Base-by-base conservation (phyloP, 1,140 invertebrate genomes). In the Magallana angulata region DNA sequence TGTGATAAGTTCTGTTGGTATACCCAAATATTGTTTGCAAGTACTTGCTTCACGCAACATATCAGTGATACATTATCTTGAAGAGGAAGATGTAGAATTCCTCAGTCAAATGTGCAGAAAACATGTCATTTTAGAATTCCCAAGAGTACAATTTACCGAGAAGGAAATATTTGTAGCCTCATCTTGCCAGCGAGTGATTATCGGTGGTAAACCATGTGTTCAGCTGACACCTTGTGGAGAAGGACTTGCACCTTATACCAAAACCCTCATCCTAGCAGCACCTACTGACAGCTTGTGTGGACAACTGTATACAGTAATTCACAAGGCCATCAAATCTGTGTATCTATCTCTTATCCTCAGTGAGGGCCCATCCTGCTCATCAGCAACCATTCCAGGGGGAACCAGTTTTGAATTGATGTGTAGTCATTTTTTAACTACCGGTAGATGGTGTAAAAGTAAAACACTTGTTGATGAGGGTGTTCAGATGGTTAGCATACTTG, bases 11-110 rank as follows among this genome's bases (percentile, higher is more conserved):
- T 14, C 81, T 8, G 81, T 84, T 62, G 30, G 82, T 57, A 56
- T 89, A 14, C 85, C 88, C 8, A 85, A 89, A 24, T 68, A 80
- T 71, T 60, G 80, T 81, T 57, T 83, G 18, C 30, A 83, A n/a
- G 14, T 86, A 14, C 86, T 89, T 5, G 30, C 57, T 48, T 58
- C 64, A 1, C 16, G 48, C 12, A 59, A 57, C 16, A 86, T 89
- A 48, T 84, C 57, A 56, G 60, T 86, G 8, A 30, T 89, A 59
- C 85, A 80, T n/a, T 89, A 57, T 80, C 85, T 89, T 7, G 48
- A 59, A 7, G 85, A 86, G 8, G 88, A 89, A 68, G 88, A 89
- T 24, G 56, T 24, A 14, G 30, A 76, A 8, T 86, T 85, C n/a
- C 57, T 89, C 1, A 30, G 71, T 56, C 56, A 57, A n/a, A 60